These are phyloP conservation scores for Lutraria rhynchaena DNA, from an alignment of 1,140 invertebrate species.

Conservation along the genomic window DNA sequence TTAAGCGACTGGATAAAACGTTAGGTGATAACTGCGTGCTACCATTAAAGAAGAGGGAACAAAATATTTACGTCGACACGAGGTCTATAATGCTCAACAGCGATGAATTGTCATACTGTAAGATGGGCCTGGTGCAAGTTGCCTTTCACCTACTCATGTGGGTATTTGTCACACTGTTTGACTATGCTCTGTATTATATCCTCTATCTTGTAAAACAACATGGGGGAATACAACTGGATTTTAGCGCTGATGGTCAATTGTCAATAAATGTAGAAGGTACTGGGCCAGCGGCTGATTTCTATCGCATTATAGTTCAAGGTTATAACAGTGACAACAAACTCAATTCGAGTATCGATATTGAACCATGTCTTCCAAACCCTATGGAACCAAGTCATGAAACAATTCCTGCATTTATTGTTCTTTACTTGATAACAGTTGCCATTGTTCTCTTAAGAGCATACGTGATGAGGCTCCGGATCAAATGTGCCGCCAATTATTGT, in stretches of 20 bases:
- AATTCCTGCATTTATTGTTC: slow-evolving; percentile 12
- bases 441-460: slow-evolving; percentile 53
- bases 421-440: slow-evolving; percentile 37
- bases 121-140: slow-evolving; percentile 56
- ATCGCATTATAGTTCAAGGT: slow-evolving; percentile 34
- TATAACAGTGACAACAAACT: slow-evolving; percentile 29
- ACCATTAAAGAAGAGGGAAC: slow-evolving; percentile 56
- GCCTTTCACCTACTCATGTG: slow-evolving; percentile 51
- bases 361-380: slow-evolving; percentile 52
- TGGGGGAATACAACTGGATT: slow-evolving; percentile 44
- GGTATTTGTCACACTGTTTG: slow-evolving; percentile 44
- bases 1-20: slow-evolving; percentile 41
- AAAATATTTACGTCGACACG: slow-evolving; percentile 45
- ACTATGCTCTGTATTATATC: slow-evolving; percentile 56
- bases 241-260: slow-evolving; percentile 31
- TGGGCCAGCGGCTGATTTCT: slow-evolving; percentile 56
- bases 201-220: slow-evolving; percentile 43
- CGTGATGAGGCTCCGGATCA: slow-evolving; percentile 41
- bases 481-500: slow-evolving; percentile 56
- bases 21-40: slow-evolving; percentile 17
- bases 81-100: slow-evolving; percentile 12
- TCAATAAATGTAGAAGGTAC: slow-evolving; percentile 37
- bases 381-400: not conserved
- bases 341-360: slow-evolving; percentile 30
- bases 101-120: slow-evolving; percentile 29